Evolutionary conservation across 2,797 vertebrate species (phyloP).

Genomic region (Sphaeramia orbicularis): DNA sequence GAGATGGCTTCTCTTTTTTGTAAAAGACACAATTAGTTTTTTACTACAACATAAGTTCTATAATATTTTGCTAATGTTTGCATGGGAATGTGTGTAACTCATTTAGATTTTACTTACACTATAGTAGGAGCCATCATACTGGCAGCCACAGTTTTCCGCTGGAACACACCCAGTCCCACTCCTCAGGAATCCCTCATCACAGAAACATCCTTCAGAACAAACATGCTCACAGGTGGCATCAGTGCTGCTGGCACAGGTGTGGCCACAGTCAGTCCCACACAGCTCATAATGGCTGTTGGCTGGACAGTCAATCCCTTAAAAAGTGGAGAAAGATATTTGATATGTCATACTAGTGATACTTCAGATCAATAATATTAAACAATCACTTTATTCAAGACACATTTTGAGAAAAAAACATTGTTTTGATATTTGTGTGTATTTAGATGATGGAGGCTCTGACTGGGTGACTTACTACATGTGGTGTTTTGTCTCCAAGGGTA

Average conservation of each 20-base stretch:
- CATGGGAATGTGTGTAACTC: no score
- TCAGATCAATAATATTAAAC: neutral
- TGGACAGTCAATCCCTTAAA: constrained; percentile 66
- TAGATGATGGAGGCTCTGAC: neutral
- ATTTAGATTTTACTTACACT: constrained; percentile 61
- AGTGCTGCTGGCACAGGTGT: constrained; percentile 67
- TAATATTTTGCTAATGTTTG: no score
- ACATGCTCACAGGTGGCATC: constrained; percentile 62
- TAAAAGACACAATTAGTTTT: no score
- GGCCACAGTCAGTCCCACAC: constrained; percentile 78
- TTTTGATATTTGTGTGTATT: neutral
- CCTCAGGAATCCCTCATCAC: constrained; percentile 68
- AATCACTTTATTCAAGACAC: neutral
- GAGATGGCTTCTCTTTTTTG: no score
- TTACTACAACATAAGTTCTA: no score
- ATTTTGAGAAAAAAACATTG: constrained; percentile 54
- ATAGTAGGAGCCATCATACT: constrained; percentile 73
- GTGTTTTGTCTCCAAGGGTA: constrained; percentile 81
- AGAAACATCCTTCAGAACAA: constrained; percentile 83
- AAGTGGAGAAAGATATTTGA: neutral
- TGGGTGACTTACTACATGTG: constrained; percentile 83
- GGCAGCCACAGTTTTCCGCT: constrained; percentile 74
- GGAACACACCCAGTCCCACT: constrained; percentile 74
- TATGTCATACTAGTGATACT: neutral
- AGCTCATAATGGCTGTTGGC: constrained; percentile 82